Percentiles rank a stretch among this genome's conserved stretches.
Conservation (phyloP, 2,888 invertebrate genomes). For the Venustoraphidia nigricollis region DNA sequence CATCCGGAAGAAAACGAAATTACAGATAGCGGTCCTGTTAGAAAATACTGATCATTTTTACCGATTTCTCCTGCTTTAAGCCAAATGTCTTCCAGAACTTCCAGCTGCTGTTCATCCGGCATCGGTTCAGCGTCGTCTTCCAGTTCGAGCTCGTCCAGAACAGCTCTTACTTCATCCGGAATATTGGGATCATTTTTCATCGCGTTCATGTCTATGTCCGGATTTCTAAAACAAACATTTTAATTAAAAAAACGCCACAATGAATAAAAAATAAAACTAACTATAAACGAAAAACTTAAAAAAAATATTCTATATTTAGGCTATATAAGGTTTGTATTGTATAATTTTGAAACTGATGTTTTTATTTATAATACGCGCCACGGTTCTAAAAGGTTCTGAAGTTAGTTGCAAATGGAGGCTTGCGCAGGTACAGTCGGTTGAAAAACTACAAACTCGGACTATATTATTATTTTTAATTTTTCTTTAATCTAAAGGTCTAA, state of each 20-base stretch:
- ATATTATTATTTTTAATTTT: too few species aligned
- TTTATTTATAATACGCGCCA: too few species aligned
- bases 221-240: slow-evolving; percentile 16
- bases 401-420: too few species aligned
- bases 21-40: background rate
- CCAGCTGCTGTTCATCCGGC: slow-evolving; percentile 56
- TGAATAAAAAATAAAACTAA: background rate
- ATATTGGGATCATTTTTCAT: slow-evolving; percentile 29
- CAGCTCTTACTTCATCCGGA: slow-evolving; percentile 37
- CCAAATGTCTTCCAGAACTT: slow-evolving; percentile 65
- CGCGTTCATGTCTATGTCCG: slow-evolving; percentile 17
- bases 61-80: slow-evolving; percentile 66
- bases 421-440: too few species aligned
- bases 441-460: too few species aligned
- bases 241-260: slow-evolving; percentile 7
- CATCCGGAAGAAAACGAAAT: background rate
- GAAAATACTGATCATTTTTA: slow-evolving; percentile 15
- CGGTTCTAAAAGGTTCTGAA: too few species aligned
- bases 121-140: slow-evolving; percentile 34
- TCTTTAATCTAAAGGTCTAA: too few species aligned
- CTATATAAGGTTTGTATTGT: too few species aligned
- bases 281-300: background rate
- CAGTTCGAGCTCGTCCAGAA: slow-evolving; percentile 33
- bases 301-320: too few species aligned
- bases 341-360: too few species aligned